phyloP scores from a whole-genome alignment of 1,140 invertebrate species.

The Elymnias hypermnestra region DNA sequence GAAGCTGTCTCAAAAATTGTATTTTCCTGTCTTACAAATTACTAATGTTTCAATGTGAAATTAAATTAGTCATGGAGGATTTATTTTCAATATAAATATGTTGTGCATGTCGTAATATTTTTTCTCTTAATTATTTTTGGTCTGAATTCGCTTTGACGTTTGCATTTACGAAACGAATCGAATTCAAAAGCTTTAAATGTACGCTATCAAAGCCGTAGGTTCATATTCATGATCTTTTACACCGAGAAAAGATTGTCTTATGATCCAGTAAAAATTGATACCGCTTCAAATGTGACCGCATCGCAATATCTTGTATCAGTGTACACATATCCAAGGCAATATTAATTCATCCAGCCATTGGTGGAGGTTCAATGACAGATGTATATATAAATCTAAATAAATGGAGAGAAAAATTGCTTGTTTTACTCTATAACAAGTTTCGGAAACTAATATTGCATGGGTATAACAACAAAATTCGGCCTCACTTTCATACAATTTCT shows the following conservation, averaged over 20 bases:
- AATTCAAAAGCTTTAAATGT: conserved; percentile 62
- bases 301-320: conserved; percentile 26
- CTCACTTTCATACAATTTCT: conserved; percentile 29
- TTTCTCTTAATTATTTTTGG: conserved; percentile 45
- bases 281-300: conserved; percentile 46
- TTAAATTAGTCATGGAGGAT: conserved; percentile 8
- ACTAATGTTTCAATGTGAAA: conserved; percentile 9
- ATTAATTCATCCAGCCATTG: conserved; percentile 52
- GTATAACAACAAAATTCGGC: conserved; percentile 34
- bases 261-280: conserved; percentile 19
- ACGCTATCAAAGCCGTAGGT: conserved; percentile 45
- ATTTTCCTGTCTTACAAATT: not conserved
- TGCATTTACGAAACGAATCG: conserved; percentile 7
- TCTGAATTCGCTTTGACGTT: conserved; percentile 26
- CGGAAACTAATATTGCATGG: conserved; percentile 70
- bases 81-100: conserved; percentile 29
- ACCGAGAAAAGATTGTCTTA: conserved; percentile 8
- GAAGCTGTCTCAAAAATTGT: not conserved
- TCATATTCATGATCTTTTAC: conserved; percentile 19
- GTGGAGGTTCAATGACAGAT: conserved; percentile 45
- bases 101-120: conserved; percentile 67
- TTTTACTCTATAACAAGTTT: conserved; percentile 31
- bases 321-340: conserved; percentile 61
- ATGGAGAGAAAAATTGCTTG: conserved; percentile 22
- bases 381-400: conserved; percentile 12